Percentiles rank a stretch among this genome's conserved stretches.
Conservation (phyloP, 2,113 vertebrate species). For the Xiphophorus couchianus region DNA sequence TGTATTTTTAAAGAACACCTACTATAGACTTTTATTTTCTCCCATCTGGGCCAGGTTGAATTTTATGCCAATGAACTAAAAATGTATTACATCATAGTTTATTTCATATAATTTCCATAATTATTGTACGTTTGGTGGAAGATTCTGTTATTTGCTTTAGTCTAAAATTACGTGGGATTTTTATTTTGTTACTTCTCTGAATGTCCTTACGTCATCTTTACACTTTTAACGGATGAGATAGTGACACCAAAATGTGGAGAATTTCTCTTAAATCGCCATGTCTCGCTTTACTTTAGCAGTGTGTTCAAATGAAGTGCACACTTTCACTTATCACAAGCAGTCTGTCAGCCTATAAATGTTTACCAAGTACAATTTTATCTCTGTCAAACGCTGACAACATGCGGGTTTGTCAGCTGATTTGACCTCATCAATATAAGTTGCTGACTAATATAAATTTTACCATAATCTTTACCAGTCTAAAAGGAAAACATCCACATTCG, state of each 20-base stretch:
- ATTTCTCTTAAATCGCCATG: conserved; percentile 55
- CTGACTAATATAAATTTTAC: conserved; percentile 25
- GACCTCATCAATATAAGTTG: conserved; percentile 36
- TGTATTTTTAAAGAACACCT: conserved; percentile 24
- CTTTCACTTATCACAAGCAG: conserved; percentile 18
- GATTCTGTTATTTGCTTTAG: conserved; percentile 31
- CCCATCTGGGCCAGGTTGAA: conserved; percentile 30
- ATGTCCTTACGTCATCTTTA: conserved; percentile 47
- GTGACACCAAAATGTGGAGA: conserved; percentile 51
- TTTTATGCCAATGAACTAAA: conserved; percentile 44
- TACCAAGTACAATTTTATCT: conserved; percentile 21
- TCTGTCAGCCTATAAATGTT: conserved; percentile 42
- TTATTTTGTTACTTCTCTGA: conserved; percentile 48
- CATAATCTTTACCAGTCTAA: conserved; percentile 31
- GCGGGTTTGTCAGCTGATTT: conserved; percentile 34
- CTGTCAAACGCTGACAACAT: conserved; percentile 10
- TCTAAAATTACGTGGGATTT: conserved; percentile 28
- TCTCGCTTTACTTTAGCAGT: conserved; percentile 59
- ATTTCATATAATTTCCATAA: conserved; percentile 40
- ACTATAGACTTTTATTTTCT: conserved; percentile 34
- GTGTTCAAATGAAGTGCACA: conserved; percentile 24
- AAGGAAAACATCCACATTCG: neutral
- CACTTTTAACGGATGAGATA: conserved; percentile 39
- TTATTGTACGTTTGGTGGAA: conserved; percentile 48
- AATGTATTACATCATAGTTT: conserved; percentile 44